Evolutionary conservation across 2,797 vertebrate species (phyloP).

Genomic region (Cossypha dichroa): DNA sequence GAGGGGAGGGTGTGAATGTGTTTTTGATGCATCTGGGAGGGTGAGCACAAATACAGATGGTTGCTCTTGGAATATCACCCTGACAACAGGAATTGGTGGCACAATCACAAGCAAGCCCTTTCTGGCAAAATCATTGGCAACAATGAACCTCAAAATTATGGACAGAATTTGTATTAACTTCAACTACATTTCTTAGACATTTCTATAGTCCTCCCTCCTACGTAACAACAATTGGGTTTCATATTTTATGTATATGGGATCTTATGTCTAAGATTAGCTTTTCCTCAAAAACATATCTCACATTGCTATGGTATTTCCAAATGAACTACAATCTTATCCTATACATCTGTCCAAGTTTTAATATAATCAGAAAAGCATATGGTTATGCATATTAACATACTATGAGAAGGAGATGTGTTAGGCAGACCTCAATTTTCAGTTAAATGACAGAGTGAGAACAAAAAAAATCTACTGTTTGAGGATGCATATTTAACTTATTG

Average conservation of each 20-base stretch:
- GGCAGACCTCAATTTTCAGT: neutral
- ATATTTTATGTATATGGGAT: neutral
- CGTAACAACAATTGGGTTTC: neutral
- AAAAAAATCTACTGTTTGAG: neutral
- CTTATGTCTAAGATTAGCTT: neutral
- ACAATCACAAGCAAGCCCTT: neutral
- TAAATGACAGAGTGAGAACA: neutral
- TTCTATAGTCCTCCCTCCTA: neutral
- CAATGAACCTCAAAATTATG: neutral
- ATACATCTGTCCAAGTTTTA: conserved; percentile 14
- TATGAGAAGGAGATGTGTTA: neutral
- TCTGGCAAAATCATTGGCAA: neutral
- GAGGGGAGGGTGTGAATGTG: neutral
- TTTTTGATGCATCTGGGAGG: neutral
- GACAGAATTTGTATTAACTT: neutral
- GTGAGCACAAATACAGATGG: neutral
- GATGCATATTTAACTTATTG: neutral
- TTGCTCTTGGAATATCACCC: neutral
- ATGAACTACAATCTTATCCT: neutral
- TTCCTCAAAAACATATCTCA: neutral
- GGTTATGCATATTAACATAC: conserved; percentile 15
- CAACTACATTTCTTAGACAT: neutral
- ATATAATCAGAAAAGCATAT: conserved; percentile 43
- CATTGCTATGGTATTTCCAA: neutral
- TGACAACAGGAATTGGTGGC: neutral